Evolutionary conservation across 1,140 invertebrate genomes (phyloP), one percentile per base, ranked within the genome.

Genomic region (Ectropis grisescens): DNA sequence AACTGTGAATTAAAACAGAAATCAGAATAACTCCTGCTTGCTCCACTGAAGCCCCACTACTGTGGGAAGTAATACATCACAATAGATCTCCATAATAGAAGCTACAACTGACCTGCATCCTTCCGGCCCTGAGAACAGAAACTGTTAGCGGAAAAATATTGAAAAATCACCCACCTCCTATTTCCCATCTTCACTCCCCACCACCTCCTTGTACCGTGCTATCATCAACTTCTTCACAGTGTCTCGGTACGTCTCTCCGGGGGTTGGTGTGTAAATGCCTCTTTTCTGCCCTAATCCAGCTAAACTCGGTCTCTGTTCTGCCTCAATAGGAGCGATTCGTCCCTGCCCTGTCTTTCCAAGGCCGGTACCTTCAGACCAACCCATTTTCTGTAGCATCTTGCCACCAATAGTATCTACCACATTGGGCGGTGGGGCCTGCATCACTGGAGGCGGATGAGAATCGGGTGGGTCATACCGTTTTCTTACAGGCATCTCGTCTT

Each of bases 321-420:
- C 91, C 83, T 96, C 91, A 42, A 98, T 93, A 29, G 96, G 96
- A 29, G 90, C 92, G 4, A 94, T 94, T 52, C 95, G 86, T n/a
- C 97, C 97, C 83, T 98, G 96, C 66, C 95, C 94, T 16, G 87
- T 86, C 67, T 93, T 94, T 2, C 97, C 98, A 7, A 99, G 82
- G 0, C 98, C 98, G 86, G 95, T 90, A 1, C 97, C 98, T 71
- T 96, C 93, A 3, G 90, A 92, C 97, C 98, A 99, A 0, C 98
- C 98, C 97, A 99, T 99, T 82, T 97, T 98, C 79, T 98, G 96
- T 25, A 99, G 71, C 52, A 99, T 84, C 74, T 94, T 93, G 0
- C 91, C 90, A 9, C 93, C 91, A 29, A 98, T 94, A 0, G 90
- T 91, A 15, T 86, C 82, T 37, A 86, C 85, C 0, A 88, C 90